These are phyloP conservation scores for Achlya flavicornis DNA, from an alignment of 2,888 invertebrate species.

Conservation along the genomic window DNA sequence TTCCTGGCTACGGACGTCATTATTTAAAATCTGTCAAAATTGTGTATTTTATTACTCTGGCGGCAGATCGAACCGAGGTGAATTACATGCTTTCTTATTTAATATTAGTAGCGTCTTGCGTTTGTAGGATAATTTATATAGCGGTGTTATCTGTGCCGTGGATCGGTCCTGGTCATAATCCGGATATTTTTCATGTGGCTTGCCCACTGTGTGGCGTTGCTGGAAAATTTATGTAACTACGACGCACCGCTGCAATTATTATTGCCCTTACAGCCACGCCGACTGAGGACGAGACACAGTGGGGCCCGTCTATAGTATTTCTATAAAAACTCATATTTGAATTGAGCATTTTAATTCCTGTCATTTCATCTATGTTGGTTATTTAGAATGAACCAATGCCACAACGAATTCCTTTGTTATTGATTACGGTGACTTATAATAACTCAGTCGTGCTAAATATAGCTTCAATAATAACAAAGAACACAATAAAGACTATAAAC, in stretches of 20 bases:
- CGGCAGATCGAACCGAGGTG: constrained; percentile 74
- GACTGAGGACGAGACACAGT: background rate
- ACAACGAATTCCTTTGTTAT: no score
- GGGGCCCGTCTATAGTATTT: background rate
- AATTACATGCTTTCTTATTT: constrained; percentile 83
- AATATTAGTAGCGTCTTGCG: constrained; percentile 80
- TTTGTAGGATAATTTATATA: constrained; percentile 81
- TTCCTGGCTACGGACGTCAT: constrained; percentile 80
- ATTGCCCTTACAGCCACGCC: constrained; percentile 37
- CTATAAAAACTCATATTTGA: no score
- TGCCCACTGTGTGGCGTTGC: constrained; percentile 52
- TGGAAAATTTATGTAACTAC: constrained; percentile 74
- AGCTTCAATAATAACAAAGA: background rate
- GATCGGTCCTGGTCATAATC: constrained; percentile 82
- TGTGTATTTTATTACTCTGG: constrained; percentile 77
- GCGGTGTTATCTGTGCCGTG: constrained; percentile 70
- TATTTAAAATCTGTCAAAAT: constrained; percentile 83
- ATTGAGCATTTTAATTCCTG: no score
- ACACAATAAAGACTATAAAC: background rate
- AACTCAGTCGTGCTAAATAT: background rate
- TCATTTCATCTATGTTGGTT: no score
- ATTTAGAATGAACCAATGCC: no score
- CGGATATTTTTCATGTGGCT: constrained; percentile 80
- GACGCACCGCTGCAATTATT: constrained; percentile 72
- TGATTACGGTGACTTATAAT: background rate